Evolutionary conservation across 2,888 invertebrate species (phyloP), one percentile per base, ranked within the genome.

Genomic region (Malthinus flaveolus): DNA sequence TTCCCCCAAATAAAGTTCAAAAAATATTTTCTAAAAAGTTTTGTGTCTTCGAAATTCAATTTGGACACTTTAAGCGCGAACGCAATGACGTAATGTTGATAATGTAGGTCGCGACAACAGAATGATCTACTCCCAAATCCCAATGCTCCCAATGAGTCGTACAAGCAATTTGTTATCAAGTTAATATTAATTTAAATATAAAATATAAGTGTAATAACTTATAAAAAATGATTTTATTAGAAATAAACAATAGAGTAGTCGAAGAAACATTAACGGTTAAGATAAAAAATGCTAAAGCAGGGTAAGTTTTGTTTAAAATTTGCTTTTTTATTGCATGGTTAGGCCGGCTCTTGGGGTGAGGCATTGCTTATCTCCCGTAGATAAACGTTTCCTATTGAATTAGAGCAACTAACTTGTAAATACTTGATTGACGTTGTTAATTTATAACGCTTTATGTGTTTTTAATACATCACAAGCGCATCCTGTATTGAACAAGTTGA

Each of bases 171-270:
- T 52, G 48, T 52, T 45, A 51, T 57, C 53, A 55, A 45, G 48
- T 66, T 64, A 57, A 58, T 62, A 54, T 62, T 56, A 63, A 62
- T 59, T 58, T 66, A 53, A 60, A 49, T 61, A 49, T 60, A 62
- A 61, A 57, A 59, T 50, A 45, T 56, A 44, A 59, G 49, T 61
- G 57, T 59, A 55, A 46, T 49, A 59, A 56, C 37, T 47, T 56
- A 53, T 68, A 15, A 71, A 83, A 74, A 75, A 95, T 95, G 95
- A 95, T 96, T 86, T 86, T 96, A 80, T 86, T 99, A 79, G 98
- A 99, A 88, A 96, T 97, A 84, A 95, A 97, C 84, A 99, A 99
- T 85, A 91, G 97, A 82, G 96, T 98, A 83, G 91, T 99, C 74
- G 96, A 97, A 84, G 98, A 99, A 82, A 95, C 97, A 62, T 84